These are phyloP conservation scores for Gobio gobio DNA, from an alignment of 2,113 vertebrate genomes.

Conservation along the genomic window DNA sequence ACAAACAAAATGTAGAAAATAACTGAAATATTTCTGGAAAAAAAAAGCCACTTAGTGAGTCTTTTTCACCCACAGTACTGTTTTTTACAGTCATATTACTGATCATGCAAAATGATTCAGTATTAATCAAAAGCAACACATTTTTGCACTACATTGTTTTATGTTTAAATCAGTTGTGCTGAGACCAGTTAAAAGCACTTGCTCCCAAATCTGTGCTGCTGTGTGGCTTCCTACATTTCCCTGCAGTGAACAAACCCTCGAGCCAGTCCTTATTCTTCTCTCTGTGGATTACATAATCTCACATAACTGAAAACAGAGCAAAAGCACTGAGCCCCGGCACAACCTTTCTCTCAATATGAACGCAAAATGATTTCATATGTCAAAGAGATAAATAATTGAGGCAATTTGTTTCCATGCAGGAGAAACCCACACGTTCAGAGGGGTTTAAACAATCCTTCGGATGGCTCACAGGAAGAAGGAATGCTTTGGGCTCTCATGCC, in stretches of 20 bases:
- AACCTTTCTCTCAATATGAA: neutral
- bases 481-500: neutral
- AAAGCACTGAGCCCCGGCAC: constrained; percentile 39
- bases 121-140: neutral
- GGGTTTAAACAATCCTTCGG: neutral
- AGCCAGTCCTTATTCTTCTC: constrained; percentile 17
- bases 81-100: neutral
- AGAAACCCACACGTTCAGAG: neutral
- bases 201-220: neutral
- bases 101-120: neutral
- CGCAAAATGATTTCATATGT: neutral
- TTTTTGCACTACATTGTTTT: neutral
- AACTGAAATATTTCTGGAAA: neutral
- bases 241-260: neutral
- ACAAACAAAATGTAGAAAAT: neutral
- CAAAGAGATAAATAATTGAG: neutral
- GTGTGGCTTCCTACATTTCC: constrained; percentile 24
- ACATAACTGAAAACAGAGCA: constrained; percentile 47
- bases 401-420: neutral
- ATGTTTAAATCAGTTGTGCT: neutral
- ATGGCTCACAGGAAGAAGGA: neutral
- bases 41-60: neutral
- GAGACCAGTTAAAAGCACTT: neutral
- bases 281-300: constrained; percentile 41
- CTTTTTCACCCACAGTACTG: no score